These are phyloP conservation scores for Onychostruthus taczanowskii DNA, from an alignment of 2,113 vertebrate genomes.

Conservation along the genomic window DNA sequence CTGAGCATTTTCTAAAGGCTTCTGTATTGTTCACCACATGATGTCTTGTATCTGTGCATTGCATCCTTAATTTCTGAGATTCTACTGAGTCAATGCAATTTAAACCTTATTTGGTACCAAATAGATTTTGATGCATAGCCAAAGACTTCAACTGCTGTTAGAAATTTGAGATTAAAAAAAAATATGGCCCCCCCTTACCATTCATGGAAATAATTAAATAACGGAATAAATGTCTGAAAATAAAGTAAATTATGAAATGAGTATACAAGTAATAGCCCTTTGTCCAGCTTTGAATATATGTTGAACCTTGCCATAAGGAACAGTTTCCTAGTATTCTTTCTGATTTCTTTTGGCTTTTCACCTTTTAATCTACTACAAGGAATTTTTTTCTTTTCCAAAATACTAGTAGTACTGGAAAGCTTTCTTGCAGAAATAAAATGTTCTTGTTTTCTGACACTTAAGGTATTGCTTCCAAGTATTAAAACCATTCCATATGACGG, in stretches of 20 bases:
- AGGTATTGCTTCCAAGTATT: conserved; percentile 63
- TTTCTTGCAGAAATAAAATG: conserved; percentile 50
- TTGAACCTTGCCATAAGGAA: not conserved
- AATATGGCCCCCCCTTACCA: not conserved
- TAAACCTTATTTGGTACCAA: not conserved
- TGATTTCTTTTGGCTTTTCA: conserved; percentile 46
- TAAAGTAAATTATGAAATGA: not conserved
- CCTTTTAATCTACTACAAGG: conserved; percentile 35
- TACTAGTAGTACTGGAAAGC: conserved; percentile 52
- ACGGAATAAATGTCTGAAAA: not conserved
- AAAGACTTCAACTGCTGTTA: not conserved
- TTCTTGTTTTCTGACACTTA: conserved; percentile 65
- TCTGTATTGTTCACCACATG: not conserved
- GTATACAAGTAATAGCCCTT: not conserved
- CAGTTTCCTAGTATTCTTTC: not conserved
- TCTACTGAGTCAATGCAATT: not conserved
- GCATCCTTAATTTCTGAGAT: not conserved
- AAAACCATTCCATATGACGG: conserved; percentile 57
- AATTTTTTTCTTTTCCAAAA: conserved; percentile 51
- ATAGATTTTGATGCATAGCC: not conserved
- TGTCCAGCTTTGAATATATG: not conserved
- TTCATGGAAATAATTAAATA: not conserved
- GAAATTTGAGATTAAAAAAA: not conserved
- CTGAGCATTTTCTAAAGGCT: not conserved
- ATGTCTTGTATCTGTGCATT: not conserved